These are phyloP conservation scores for Drosophila peninsularis DNA, from an alignment of 2,888 invertebrate genomes.

Conservation along the genomic window DNA sequence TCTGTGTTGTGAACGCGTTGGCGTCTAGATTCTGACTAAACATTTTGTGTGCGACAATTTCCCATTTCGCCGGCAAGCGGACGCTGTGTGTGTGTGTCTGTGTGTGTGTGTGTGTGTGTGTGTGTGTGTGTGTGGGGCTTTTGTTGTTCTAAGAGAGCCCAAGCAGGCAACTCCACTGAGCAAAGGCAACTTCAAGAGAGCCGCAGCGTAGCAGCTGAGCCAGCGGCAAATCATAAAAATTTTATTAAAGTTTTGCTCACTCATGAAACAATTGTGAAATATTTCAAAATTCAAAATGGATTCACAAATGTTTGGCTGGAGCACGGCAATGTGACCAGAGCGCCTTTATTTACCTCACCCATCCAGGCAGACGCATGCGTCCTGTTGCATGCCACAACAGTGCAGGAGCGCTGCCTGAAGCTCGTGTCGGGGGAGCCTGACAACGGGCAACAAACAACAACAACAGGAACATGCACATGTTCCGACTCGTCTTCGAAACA, in stretches of 20 bases:
- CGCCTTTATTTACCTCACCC: constrained; percentile 30
- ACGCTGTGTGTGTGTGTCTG: constrained; percentile 21
- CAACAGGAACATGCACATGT: background rate
- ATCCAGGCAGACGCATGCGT: constrained; percentile 47
- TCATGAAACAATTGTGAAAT: background rate
- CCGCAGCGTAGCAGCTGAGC: background rate
- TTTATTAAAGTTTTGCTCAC: background rate
- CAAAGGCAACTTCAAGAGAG: constrained; percentile 6
- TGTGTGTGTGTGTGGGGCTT: no score
- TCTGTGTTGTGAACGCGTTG: constrained; percentile 64
- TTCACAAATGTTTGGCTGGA: background rate
- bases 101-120: background rate
- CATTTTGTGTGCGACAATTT: constrained; percentile 64
- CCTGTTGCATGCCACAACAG: constrained; percentile 1
- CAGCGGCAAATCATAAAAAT: background rate
- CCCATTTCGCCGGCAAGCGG: constrained; percentile 65
- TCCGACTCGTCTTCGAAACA: background rate
- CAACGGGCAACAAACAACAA: no score
- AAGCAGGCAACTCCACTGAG: constrained; percentile 33
- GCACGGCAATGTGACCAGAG: constrained; percentile 31
- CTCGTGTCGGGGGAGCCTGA: background rate
- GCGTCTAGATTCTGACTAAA: constrained; percentile 75
- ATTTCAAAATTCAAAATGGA: background rate
- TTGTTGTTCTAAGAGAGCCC: constrained; percentile 42
- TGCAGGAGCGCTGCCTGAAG: constrained; percentile 1